Evolutionary conservation across 1,140 invertebrate species (phyloP).

Genomic region (Elymnias hypermnestra): DNA sequence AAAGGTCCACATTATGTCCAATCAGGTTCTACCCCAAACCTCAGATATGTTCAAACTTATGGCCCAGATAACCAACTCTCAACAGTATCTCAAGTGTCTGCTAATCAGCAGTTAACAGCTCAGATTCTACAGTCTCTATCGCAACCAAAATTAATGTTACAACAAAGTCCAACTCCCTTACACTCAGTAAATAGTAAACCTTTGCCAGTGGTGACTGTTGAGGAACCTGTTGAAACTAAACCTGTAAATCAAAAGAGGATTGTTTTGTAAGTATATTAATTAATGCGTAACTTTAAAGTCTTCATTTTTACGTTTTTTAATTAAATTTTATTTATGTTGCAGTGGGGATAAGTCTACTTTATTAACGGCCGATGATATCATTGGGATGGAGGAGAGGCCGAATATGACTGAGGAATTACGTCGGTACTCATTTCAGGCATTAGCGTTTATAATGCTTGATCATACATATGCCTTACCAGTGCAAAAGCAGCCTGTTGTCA

Average conservation of each 20-base stretch:
- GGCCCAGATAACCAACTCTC: conserved; percentile 54
- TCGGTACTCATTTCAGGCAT: conserved; percentile 54
- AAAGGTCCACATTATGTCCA: conserved; percentile 70
- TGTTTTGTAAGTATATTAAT: conserved; percentile 54
- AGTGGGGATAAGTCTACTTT: conserved; percentile 71
- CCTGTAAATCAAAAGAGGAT: conserved; percentile 55
- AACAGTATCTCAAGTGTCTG: conserved; percentile 57
- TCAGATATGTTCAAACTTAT: conserved; percentile 69
- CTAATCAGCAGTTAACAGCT: conserved; percentile 69
- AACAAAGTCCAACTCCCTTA: conserved; percentile 37
- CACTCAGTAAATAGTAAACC: conserved; percentile 33
- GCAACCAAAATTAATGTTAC: conserved; percentile 61
- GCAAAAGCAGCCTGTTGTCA: conserved; percentile 43
- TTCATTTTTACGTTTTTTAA: no score
- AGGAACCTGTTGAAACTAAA: conserved; percentile 44
- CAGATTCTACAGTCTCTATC: conserved; percentile 71
- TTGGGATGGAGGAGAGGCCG: conserved; percentile 69
- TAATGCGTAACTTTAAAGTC: no score
- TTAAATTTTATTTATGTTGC: conserved; percentile 49
- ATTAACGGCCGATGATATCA: conserved; percentile 63
- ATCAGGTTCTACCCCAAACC: conserved; percentile 59
- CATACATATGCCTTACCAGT: conserved; percentile 66
- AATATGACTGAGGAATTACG: conserved; percentile 67
- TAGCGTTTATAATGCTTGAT: conserved; percentile 72
- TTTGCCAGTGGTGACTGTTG: conserved; percentile 25